A percentile compares a stretch with the other conserved stretches of the same genome.
phyloP scores from a whole-genome alignment of 2,113 vertebrate species.

The Chionomys nivalis region DNA sequence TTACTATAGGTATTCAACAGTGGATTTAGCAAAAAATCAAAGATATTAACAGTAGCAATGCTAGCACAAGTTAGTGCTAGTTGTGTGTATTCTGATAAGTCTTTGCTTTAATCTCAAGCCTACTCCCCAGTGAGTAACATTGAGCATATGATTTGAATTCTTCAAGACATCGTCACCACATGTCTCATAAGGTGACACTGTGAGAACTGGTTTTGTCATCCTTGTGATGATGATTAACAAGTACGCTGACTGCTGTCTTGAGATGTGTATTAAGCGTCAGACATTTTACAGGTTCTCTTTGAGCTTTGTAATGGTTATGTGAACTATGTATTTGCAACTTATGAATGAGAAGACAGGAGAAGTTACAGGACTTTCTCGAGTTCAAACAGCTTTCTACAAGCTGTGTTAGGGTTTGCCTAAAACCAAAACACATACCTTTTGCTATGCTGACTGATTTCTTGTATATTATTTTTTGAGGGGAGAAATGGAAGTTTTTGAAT shows the following conservation, averaged over 20 bases:
- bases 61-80: neutral
- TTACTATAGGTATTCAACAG: neutral
- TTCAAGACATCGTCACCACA: neutral
- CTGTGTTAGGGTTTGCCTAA: neutral
- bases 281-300: neutral
- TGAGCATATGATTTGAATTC: neutral
- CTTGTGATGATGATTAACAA: neutral
- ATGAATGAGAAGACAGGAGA: neutral
- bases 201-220: neutral
- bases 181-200: neutral
- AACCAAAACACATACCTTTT: neutral
- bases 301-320: neutral
- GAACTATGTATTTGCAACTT: slow-evolving; percentile 2
- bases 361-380: neutral
- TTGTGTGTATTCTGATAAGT: neutral
- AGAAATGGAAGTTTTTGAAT: neutral
- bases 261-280: neutral
- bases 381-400: neutral
- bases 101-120: neutral
- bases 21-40: neutral
- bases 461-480: neutral
- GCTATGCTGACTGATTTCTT: neutral
- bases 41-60: neutral
- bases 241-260: neutral
- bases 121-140: neutral